Evolutionary conservation across 2,113 vertebrate species (phyloP), one percentile per base, ranked within the genome.

Genomic region (Lamprologus ornatipinnis): DNA sequence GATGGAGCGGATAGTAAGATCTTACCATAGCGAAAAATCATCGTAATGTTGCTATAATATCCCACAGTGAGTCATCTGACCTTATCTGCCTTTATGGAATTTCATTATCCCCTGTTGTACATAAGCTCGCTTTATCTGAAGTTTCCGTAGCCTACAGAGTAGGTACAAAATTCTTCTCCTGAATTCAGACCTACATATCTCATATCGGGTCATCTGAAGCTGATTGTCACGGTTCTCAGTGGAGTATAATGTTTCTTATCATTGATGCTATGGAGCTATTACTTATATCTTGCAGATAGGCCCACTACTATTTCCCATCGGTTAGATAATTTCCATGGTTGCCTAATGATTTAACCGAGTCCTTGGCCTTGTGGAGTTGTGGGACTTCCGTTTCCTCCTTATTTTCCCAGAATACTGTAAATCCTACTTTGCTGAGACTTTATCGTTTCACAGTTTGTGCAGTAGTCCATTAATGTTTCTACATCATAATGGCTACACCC

Each of bases 1-100:
- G 91, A 92, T 92, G 88, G 75, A 91, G 88, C 57, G 84, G 92
- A 94, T 91, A 89, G 26, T 85, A 13, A 49, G 83, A 91, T 90
- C 88, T 80, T 54, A 47, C 31, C 51, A 85, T 3, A 78, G 5
- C 17, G 42, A 80, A 85, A 80, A 87, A 93, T 89, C 89, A 49
- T n/a, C 85, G 68, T 75, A 85, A 75, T 82, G 85, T 83, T 65
- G 45, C 63, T 21, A 31, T 65, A 65, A 81, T 35, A 12, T 84
- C 85, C 84, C 90, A 85, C 80, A 23, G 86, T 21, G 58, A 82
- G 42, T 47, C 63, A 4, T 28, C 23, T 85, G 88, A 89, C 89
- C 91, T 90, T 90, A 92, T 89, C 89, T 5, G 42, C n/a, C 68
- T 55, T 33, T 53, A 2, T 63, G 85, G 55, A 11, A n/a, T 88